Conservation (phyloP, 2,797 vertebrate species). For the Mormyrops attenuatus region DNA sequence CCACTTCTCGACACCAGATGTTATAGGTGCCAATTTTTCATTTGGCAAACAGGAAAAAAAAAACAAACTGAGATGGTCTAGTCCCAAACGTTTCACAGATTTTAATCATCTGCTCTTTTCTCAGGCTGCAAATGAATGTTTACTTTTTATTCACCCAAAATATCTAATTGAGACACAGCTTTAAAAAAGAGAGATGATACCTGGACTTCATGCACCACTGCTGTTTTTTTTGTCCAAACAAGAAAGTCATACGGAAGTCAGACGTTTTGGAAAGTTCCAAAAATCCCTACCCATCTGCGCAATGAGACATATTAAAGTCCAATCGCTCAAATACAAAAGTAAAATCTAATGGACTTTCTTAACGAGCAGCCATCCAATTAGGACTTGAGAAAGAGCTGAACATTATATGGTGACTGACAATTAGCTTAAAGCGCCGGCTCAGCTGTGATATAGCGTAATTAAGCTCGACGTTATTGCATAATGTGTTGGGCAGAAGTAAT, state of each 20-base stretch:
- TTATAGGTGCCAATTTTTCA: background rate
- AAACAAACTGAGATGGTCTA: background rate
- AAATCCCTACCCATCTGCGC: background rate
- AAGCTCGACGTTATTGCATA: slow-evolving; percentile 51
- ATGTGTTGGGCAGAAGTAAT: slow-evolving; percentile 62
- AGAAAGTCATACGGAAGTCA: background rate
- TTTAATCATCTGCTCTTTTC: background rate
- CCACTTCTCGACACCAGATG: background rate
- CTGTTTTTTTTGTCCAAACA: background rate
- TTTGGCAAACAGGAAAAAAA: background rate
- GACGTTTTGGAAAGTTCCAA: background rate
- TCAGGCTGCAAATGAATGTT: background rate
- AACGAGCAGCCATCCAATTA: slow-evolving; percentile 14
- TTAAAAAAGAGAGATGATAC: background rate
- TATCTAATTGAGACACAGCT: background rate
- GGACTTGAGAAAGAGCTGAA: background rate
- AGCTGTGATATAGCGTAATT: slow-evolving; percentile 40
- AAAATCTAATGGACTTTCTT: slow-evolving; percentile 1
- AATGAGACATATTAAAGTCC: background rate
- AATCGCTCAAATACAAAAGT: background rate
- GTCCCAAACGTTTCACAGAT: background rate
- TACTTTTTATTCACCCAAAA: background rate
- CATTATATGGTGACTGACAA: background rate
- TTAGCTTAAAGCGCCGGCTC: slow-evolving; percentile 17
- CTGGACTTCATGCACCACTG: background rate